Conservation (phyloP, 2,888 invertebrate genomes). For the Conchocele bisecta region DNA sequence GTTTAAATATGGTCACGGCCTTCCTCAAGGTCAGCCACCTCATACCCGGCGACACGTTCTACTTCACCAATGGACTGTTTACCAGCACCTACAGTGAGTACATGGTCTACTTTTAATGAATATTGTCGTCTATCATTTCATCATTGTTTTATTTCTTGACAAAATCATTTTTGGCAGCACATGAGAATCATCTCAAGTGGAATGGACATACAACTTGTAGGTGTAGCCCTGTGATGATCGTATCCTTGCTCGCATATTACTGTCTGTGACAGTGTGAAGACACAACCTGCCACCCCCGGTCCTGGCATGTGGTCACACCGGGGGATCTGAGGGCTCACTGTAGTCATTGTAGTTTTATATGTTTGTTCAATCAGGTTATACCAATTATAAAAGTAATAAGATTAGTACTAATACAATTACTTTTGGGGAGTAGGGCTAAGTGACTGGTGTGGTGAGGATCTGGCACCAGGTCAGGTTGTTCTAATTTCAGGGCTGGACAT, state of each 20-base stretch:
- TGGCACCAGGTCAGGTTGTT: no score
- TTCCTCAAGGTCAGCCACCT: constrained; percentile 89
- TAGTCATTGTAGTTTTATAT: background rate
- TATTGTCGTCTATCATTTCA: no score
- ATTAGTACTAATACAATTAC: no score
- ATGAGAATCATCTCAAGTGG: no score
- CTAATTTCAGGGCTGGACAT: no score
- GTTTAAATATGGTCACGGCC: constrained; percentile 83
- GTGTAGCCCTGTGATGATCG: constrained; percentile 40
- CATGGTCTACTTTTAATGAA: no score
- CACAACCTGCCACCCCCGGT: constrained; percentile 25
- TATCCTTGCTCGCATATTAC: constrained; percentile 54
- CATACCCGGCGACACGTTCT: constrained; percentile 95
- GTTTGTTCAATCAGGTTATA: no score
- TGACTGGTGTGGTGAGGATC: no score
- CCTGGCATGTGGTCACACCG: constrained; percentile 39
- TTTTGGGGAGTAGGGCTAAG: no score
- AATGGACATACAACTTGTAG: no score
- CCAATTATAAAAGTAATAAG: no score
- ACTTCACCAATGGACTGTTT: constrained; percentile 95
- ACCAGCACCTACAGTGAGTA: constrained; percentile 92
- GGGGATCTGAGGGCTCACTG: constrained; percentile 30
- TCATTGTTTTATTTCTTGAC: background rate
- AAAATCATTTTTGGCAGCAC: no score
- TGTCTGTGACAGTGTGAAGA: constrained; percentile 38